A percentile compares a stretch with the other conserved stretches of the same genome.
Conservation (phyloP, 2,113 vertebrate genomes). For the Hypanus sabinus region DNA sequence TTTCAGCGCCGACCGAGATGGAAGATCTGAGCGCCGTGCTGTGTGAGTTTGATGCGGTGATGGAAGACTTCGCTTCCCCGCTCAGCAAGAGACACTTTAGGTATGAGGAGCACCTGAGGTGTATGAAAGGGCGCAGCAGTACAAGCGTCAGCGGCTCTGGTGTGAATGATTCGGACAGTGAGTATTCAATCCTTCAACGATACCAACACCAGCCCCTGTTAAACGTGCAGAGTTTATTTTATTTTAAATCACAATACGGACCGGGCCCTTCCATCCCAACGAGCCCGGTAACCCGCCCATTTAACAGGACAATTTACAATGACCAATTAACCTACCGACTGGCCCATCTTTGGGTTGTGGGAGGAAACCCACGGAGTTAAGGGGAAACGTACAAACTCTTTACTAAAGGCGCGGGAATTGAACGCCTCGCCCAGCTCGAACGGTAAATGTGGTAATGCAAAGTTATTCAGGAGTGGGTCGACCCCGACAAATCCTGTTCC, state of each 20-base stretch:
- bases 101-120: constrained; percentile 82
- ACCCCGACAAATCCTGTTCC: background rate
- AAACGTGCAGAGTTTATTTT: too few relatives aligned
- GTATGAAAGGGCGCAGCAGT: constrained; percentile 82
- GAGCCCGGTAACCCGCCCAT: too few relatives aligned
- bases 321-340: too few relatives aligned
- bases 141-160: constrained; percentile 84
- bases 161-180: constrained; percentile 84
- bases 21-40: constrained; percentile 71
- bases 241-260: too few relatives aligned
- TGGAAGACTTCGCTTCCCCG: constrained; percentile 82
- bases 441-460: background rate
- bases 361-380: too few relatives aligned
- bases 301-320: too few relatives aligned
- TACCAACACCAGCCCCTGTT: background rate
- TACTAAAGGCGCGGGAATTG: too few relatives aligned
- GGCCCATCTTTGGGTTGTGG: too few relatives aligned
- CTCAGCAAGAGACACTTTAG: constrained; percentile 77
- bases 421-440: too few relatives aligned
- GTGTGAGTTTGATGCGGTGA: constrained; percentile 84
- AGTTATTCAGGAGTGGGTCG: background rate
- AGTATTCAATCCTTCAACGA: constrained; percentile 48
- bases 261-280: too few relatives aligned
- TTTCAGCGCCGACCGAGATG: constrained; percentile 41
- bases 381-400: too few relatives aligned